Percentiles rank a stretch among this genome's conserved stretches.
These are phyloP conservation scores for Lithobates sylvaticus DNA, from an alignment of 2,797 vertebrate genomes.

Conservation along the genomic window DNA sequence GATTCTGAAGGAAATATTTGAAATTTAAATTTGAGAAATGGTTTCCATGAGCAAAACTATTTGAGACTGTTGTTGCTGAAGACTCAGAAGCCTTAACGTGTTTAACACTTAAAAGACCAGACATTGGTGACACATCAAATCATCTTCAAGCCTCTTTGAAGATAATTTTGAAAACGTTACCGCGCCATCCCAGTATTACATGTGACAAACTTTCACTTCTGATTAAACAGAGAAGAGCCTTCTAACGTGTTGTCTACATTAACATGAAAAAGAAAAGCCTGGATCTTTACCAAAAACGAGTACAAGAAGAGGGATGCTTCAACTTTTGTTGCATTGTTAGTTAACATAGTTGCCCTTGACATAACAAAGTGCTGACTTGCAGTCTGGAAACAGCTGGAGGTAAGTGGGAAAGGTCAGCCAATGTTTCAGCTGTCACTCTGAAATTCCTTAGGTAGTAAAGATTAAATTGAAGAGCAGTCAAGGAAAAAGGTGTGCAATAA, in stretches of 20 bases:
- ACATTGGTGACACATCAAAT: slow-evolving; percentile 47
- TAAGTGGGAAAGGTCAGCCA: slow-evolving; percentile 46
- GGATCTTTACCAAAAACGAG: neutral
- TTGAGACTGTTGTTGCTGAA: slow-evolving; percentile 22
- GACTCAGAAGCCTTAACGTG: slow-evolving; percentile 53
- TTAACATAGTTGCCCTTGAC: slow-evolving; percentile 38
- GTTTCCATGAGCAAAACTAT: slow-evolving; percentile 11
- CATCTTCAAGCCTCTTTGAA: slow-evolving; percentile 60
- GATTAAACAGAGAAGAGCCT: slow-evolving; percentile 40
- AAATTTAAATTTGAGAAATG: neutral
- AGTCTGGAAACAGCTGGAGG: slow-evolving; percentile 46
- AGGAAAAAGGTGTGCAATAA: neutral
- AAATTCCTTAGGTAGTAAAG: slow-evolving; percentile 50
- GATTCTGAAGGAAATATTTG: slow-evolving; percentile 9
- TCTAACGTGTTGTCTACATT: slow-evolving; percentile 11
- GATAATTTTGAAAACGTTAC: slow-evolving; percentile 32
- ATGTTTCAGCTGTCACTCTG: slow-evolving; percentile 46
- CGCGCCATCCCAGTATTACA: slow-evolving; percentile 47
- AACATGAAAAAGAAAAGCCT: slow-evolving; percentile 17
- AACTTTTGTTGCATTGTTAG: neutral
- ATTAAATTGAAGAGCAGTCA: slow-evolving; percentile 44
- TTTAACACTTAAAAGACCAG: slow-evolving; percentile 57
- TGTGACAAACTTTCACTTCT: slow-evolving; percentile 60
- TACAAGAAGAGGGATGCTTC: neutral
- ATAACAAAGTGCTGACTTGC: slow-evolving; percentile 33